Conservation (phyloP, 2,113 vertebrate genomes). For the Euleptes europaea region DNA sequence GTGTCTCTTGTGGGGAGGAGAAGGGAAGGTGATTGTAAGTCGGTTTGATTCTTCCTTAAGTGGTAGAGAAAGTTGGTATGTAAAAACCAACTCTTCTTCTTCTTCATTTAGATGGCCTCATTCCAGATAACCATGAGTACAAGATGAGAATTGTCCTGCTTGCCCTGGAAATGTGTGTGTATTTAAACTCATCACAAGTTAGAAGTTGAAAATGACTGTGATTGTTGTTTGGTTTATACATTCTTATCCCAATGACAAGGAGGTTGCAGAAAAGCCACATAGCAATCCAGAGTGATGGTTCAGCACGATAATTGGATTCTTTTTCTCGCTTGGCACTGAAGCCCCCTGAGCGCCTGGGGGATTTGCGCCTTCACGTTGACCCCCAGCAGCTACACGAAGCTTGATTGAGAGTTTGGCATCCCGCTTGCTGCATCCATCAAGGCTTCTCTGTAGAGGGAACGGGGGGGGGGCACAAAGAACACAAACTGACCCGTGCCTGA, state of each 20-base stretch:
- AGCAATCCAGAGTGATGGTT: slow-evolving; percentile 21
- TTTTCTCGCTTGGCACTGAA: not conserved
- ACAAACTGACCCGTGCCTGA: too few species aligned
- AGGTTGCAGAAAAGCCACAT: slow-evolving; percentile 18
- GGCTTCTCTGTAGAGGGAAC: too few species aligned
- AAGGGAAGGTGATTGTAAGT: too few species aligned
- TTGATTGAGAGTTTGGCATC: too few species aligned
- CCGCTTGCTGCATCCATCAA: too few species aligned
- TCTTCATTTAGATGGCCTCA: not conserved
- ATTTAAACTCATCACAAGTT: too few species aligned
- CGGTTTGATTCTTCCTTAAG: too few species aligned
- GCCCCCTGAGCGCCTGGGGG: not conserved
- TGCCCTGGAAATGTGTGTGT: not conserved
- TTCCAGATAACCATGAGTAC: not conserved
- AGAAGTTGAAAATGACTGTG: not conserved
- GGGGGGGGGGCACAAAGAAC: too few species aligned
- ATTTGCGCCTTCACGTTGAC: slow-evolving; percentile 13
- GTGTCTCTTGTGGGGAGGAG: too few species aligned
- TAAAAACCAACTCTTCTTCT: too few species aligned
- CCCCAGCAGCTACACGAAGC: not conserved
- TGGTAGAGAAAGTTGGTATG: too few species aligned
- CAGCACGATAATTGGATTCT: slow-evolving; percentile 34
- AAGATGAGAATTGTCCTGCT: not conserved
- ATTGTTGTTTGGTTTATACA: slow-evolving; percentile 20
- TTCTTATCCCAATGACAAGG: not conserved